phyloP scores from a whole-genome alignment of 1,140 invertebrate species.

The Scylla paramamosain region DNA sequence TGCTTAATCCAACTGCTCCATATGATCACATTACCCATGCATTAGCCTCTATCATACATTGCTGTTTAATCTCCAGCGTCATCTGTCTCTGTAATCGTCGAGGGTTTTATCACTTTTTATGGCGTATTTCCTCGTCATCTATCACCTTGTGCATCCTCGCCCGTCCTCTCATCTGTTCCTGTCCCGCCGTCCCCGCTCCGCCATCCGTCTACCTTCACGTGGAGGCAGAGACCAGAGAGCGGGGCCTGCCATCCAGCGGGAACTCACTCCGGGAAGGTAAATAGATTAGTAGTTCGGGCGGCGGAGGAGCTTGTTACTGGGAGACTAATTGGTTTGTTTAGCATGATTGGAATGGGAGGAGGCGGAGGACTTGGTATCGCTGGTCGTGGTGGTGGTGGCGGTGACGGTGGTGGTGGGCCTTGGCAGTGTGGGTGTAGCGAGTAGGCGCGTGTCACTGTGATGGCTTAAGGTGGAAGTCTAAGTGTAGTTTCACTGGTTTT shows the following conservation, averaged over 20 bases:
- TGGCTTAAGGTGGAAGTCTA: background rate
- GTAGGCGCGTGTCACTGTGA: background rate
- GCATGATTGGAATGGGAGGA: background rate
- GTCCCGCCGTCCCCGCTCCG: background rate
- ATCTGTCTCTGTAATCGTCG: background rate
- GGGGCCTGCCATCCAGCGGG: background rate
- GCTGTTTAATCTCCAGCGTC: background rate
- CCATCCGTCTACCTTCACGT: background rate
- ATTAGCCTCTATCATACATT: background rate
- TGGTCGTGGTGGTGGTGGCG: background rate
- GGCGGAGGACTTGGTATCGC: background rate
- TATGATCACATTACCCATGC: slow-evolving; percentile 13
- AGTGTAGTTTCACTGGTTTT: background rate
- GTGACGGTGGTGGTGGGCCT: background rate
- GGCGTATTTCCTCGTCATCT: background rate
- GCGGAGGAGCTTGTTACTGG: background rate
- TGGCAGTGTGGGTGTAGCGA: background rate
- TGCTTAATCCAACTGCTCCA: background rate
- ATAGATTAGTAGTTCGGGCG: slow-evolving; percentile 5
- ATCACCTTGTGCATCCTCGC: background rate
- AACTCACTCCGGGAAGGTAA: background rate
- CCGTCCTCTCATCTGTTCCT: background rate
- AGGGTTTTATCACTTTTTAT: background rate
- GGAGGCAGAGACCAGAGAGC: background rate
- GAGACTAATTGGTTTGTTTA: slow-evolving; percentile 23